Evolutionary conservation across 1,140 invertebrate species (phyloP).

Genomic region (Drosophila navojoa): DNA sequence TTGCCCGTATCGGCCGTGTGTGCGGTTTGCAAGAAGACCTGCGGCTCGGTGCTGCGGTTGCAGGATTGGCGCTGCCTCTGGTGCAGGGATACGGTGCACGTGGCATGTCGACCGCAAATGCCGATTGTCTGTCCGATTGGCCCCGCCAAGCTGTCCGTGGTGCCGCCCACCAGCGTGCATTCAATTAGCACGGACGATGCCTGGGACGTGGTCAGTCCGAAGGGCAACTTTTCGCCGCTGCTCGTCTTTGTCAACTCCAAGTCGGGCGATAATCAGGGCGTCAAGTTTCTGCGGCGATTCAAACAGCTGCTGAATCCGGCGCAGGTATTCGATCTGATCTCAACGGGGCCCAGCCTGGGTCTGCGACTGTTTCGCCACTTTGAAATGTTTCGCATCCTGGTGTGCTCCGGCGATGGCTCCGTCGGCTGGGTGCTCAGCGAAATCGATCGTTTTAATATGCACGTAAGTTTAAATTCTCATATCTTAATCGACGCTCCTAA

Average conservation of each 20-base stretch:
- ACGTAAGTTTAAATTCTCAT: conserved; percentile 88
- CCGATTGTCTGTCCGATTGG: conserved; percentile 92
- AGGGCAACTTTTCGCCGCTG: conserved; percentile 89
- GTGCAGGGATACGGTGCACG: conserved; percentile 97
- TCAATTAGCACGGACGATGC: conserved; percentile 94
- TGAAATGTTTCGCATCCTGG: conserved; percentile 94
- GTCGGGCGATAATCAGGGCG: conserved; percentile 98
- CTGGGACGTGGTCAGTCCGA: conserved; percentile 93
- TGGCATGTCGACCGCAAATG: conserved; percentile 91
- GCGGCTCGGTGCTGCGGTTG: conserved; percentile 95
- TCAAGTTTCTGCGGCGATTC: conserved; percentile 97
- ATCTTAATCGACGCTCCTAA: not conserved
- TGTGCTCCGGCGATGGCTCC: conserved; percentile 96
- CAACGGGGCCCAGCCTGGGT: conserved; percentile 93
- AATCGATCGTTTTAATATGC: conserved; percentile 95
- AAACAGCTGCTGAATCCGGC: conserved; percentile 98
- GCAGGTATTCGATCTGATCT: conserved; percentile 98
- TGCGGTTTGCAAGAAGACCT: conserved; percentile 97
- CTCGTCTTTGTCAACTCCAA: conserved; percentile 99
- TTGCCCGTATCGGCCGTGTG: conserved; percentile 97
- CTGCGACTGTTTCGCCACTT: conserved; percentile 94
- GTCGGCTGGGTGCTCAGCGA: conserved; percentile 97
- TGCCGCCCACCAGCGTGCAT: conserved; percentile 96
- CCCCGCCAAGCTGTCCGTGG: conserved; percentile 93
- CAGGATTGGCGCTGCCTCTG: conserved; percentile 98